Percentiles rank a stretch among this genome's conserved stretches.
Conservation (phyloP, 2,888 invertebrate species). For the Synergus japonicus region DNA sequence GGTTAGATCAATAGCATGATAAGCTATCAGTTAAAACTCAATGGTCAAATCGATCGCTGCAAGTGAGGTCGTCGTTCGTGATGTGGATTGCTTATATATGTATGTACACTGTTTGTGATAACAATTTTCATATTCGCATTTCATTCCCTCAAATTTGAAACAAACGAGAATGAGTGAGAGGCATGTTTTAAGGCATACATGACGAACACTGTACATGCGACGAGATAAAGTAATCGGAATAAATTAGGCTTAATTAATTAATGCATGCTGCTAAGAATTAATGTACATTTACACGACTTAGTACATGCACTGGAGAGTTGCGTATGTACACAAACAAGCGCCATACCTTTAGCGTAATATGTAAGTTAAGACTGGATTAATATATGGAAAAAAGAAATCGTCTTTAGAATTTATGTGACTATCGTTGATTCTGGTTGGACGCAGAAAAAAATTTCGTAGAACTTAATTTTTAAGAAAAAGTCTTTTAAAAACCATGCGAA, state of each 20-base stretch:
- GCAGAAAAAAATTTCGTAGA: no score
- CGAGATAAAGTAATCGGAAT: conserved; percentile 30
- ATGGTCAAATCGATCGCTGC: conserved; percentile 8
- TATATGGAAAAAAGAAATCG: no score
- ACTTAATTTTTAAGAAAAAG: no score
- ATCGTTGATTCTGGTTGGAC: no score
- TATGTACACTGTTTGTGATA: not conserved
- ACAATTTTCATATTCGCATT: no score
- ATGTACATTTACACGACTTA: conserved; percentile 19
- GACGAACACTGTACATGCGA: not conserved
- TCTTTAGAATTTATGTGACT: no score
- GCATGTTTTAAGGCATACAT: no score
- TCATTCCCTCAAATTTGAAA: no score
- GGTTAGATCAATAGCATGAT: conserved; percentile 11
- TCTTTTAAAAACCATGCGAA: no score
- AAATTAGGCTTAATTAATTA: conserved; percentile 34
- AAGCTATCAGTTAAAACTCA: conserved; percentile 25
- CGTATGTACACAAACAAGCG: not conserved
- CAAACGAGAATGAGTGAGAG: no score
- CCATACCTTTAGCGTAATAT: no score
- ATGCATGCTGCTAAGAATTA: conserved; percentile 19
- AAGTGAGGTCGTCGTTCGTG: conserved; percentile 28
- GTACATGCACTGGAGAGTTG: not conserved
- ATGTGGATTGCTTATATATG: not conserved
- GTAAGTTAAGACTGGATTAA: no score